Evolutionary conservation across 1,140 invertebrate species (phyloP), one percentile per base, ranked within the genome.

Genomic region (Cotesia vestalis): DNA sequence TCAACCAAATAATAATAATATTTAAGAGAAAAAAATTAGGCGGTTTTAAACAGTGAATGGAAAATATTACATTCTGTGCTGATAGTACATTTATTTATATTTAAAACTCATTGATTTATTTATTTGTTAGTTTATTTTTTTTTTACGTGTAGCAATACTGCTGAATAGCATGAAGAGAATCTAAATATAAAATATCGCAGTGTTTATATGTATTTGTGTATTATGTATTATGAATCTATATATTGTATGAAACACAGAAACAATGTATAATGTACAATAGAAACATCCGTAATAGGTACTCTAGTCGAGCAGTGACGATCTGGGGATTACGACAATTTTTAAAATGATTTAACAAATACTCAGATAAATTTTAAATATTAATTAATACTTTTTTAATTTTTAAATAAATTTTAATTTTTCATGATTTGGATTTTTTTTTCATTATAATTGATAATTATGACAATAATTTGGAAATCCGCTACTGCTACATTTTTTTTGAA

Each of bases 261-360:
- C 73, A 72, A 74, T 74, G 70, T 75, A 75, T 70, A 75, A 75
- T 61, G 70, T 75, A 75, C 73, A 75, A 75, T 61, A 72, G 66
- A 27, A 27, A 27, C 27, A 1, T 27, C 27, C 73, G 59, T 27
- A 52, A 71, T 53, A 27, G 34, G 27, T 63, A 63, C 38, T 14
- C n/a, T 63, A 34, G 11, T 63, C 61, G 36, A 63, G 38, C 11
- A 35, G 60, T 63, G 35, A 63, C 61, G 35, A 63, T 46, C 27
- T 27, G 38, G 27, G 61, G 35, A 14, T 36, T 63, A 63, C 36
- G 61, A 63, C 61, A 64, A 14, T 40, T 20, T 27, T 27, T 27
- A 2, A 27, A 36, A 60, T 12, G 8, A 60, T 9, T 34, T 9
- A 1, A 46, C 11, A 46, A 11, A 46, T 46, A 46, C 40, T 46